Conservation (phyloP, 2,113 vertebrate species). For the Panthera tigris region DNA sequence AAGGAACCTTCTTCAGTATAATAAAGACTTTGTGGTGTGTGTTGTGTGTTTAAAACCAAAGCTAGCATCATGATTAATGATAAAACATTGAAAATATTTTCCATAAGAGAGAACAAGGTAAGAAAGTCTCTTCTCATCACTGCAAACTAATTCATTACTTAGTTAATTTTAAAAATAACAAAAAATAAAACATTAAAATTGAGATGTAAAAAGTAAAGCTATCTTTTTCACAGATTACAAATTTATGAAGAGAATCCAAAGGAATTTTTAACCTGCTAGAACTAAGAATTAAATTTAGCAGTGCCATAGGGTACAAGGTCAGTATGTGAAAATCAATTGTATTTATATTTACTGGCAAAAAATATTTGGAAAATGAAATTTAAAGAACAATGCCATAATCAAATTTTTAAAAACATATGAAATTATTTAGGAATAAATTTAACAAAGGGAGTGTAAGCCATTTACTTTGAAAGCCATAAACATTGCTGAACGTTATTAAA, state of each 20-base stretch:
- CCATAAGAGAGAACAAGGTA: background rate
- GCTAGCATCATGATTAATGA: background rate
- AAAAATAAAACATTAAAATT: background rate
- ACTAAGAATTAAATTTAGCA: conserved; percentile 15
- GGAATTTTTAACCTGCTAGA: background rate
- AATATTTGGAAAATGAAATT: background rate
- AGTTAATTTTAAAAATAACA: background rate
- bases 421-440: conserved; percentile 25
- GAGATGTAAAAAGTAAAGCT: background rate
- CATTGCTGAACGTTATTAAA: background rate
- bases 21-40: background rate
- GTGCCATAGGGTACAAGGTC: background rate
- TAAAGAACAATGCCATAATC: background rate
- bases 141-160: background rate
- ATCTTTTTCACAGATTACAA: background rate
- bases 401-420: background rate
- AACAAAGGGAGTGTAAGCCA: background rate
- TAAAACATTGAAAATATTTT: background rate
- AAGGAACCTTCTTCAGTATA: background rate
- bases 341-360: background rate
- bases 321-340: background rate
- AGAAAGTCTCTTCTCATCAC: background rate
- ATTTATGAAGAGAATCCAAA: background rate
- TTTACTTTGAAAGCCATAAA: background rate
- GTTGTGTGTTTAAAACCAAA: background rate